phyloP scores from a whole-genome alignment of 2,888 invertebrate species.

The Ichneumoninae sp. region DNA sequence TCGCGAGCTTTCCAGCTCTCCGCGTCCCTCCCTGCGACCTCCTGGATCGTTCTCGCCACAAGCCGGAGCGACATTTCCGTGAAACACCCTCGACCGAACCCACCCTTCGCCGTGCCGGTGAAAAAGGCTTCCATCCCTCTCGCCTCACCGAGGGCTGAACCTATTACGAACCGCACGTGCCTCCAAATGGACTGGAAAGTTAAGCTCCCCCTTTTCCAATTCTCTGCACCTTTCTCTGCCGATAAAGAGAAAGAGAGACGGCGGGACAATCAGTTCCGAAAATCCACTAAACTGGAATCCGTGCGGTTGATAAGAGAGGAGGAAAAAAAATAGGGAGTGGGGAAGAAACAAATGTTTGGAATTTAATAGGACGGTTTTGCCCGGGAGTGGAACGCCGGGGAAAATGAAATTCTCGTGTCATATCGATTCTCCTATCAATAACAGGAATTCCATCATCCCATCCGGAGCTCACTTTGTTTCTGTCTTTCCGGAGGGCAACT shows the following conservation, averaged over 20 bases:
- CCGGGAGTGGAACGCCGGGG: neutral
- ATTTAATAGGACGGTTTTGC: conserved; percentile 24
- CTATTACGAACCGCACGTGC: conserved; percentile 61
- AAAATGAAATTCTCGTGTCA: conserved; percentile 27
- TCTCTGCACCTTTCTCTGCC: neutral
- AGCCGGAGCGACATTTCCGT: conserved; percentile 49
- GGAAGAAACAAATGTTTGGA: conserved; percentile 45
- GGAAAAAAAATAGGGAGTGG: neutral
- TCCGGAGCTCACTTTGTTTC: neutral
- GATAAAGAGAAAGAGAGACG: neutral
- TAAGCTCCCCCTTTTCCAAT: conserved; percentile 37
- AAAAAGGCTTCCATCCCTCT: conserved; percentile 37
- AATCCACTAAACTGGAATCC: conserved; percentile 23
- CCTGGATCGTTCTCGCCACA: conserved; percentile 12
- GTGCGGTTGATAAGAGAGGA: conserved; percentile 5
- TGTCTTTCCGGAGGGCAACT: conserved; percentile 16
- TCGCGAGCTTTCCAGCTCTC: neutral
- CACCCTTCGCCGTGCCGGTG: neutral
- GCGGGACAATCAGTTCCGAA: conserved; percentile 29
- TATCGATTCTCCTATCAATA: conserved; percentile 57
- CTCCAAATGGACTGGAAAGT: conserved; percentile 64
- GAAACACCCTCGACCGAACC: conserved; percentile 16
- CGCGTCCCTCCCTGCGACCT: neutral
- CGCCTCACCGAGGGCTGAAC: conserved; percentile 15
- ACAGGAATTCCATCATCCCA: conserved; percentile 10